phyloP scores from a whole-genome alignment of 1,140 invertebrate species.

The Drosophila leontia region DNA sequence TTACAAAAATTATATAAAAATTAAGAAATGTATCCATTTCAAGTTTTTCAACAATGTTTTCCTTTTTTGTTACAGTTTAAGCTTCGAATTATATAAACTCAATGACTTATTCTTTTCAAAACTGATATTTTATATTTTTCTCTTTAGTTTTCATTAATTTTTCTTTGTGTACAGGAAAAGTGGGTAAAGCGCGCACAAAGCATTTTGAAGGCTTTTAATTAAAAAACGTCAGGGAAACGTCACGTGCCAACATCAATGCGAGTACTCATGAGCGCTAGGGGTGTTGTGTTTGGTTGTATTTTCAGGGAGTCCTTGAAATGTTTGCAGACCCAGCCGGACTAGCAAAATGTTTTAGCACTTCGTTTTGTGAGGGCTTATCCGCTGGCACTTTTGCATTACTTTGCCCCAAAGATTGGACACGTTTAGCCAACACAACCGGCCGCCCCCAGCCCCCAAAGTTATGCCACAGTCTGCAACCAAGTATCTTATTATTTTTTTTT shows the following conservation, averaged over 20 bases:
- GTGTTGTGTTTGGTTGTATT: conserved; percentile 6
- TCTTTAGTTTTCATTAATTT: neutral
- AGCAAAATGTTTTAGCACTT: conserved; percentile 41
- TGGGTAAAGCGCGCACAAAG: conserved; percentile 48
- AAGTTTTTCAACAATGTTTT: neutral
- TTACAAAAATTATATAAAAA: too few relatives aligned
- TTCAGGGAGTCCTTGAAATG: conserved; percentile 54
- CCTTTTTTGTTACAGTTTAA: neutral
- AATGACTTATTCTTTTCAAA: neutral
- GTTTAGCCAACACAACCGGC: conserved; percentile 27
- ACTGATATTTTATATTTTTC: neutral
- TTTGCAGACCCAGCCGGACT: conserved; percentile 25
- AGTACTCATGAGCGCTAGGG: conserved; percentile 11
- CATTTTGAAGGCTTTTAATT: conserved; percentile 80
- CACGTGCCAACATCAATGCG: conserved; percentile 53
- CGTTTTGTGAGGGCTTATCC: conserved; percentile 45
- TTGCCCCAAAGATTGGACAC: conserved; percentile 50
- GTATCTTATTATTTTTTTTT: conserved; percentile 15
- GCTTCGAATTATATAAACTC: neutral
- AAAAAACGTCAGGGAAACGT: conserved; percentile 67
- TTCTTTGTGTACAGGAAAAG: conserved; percentile 6
- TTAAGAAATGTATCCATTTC: neutral
- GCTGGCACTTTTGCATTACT: conserved; percentile 40
- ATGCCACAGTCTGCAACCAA: conserved; percentile 31
- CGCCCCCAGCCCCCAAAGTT: conserved; percentile 28